Evolutionary conservation across 2,797 vertebrate species (phyloP).

Genomic region (Peromyscus melanophrys): DNA sequence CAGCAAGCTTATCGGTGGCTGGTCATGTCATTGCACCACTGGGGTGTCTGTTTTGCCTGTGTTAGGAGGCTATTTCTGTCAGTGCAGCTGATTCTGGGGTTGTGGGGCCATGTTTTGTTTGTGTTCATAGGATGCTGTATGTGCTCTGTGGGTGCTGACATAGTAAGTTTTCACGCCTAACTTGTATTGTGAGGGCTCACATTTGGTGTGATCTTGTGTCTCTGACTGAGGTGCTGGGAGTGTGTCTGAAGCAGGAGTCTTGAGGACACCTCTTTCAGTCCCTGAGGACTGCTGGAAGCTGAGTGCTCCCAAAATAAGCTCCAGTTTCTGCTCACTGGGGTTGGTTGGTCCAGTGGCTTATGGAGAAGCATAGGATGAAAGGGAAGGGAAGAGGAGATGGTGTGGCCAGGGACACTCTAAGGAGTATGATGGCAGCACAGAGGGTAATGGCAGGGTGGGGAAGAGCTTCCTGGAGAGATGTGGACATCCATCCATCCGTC

Average conservation of each 20-base stretch:
- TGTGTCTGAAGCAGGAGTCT: constrained; percentile 26
- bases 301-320: neutral
- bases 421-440: neutral
- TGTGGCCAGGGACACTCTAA: constrained; percentile 26
- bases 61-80: constrained; percentile 43
- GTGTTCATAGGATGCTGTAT: neutral
- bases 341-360: neutral
- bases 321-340: constrained; percentile 34
- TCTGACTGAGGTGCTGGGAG: neutral
- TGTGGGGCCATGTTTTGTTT: constrained; percentile 23
- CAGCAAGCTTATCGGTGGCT: neutral
- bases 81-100: neutral
- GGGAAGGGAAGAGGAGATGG: constrained; percentile 9
- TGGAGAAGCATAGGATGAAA: constrained; percentile 28
- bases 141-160: neutral
- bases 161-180: neutral
- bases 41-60: constrained; percentile 36
- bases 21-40: neutral
- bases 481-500: neutral
- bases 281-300: neutral
- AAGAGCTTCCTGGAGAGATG: neutral
- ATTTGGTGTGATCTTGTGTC: neutral
- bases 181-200: neutral
- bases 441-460: neutral
- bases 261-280: neutral